Conservation (phyloP, 2,797 vertebrate genomes). For the Nyctalus aviator region DNA sequence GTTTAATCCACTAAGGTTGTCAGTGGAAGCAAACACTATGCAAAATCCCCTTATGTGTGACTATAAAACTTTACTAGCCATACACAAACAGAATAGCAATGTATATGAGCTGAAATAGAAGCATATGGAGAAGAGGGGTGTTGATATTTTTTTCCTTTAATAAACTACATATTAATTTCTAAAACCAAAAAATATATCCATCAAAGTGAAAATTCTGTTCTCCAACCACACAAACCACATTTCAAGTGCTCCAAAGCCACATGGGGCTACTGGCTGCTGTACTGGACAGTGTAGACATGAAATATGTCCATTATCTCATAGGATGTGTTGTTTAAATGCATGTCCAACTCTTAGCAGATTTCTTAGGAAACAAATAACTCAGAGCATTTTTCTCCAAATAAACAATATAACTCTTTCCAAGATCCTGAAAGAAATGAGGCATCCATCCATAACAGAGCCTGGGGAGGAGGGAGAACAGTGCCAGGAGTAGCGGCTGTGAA, state of each 20-base stretch:
- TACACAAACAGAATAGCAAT: background rate
- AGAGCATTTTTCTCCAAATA: background rate
- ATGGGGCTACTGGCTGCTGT: background rate
- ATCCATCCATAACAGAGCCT: background rate
- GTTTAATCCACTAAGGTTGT: constrained; percentile 6
- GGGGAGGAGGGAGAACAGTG: accelerated
- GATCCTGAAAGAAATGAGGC: background rate
- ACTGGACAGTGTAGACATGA: accelerated
- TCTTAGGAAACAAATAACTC: background rate
- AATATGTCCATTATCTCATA: accelerated
- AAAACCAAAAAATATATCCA: background rate
- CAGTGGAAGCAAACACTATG: background rate
- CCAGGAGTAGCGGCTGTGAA: accelerated
- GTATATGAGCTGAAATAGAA: constrained; percentile 27
- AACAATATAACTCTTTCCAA: background rate
- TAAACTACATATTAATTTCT: constrained; percentile 30
- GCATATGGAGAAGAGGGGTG: background rate
- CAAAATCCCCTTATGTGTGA: background rate
- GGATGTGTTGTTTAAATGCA: background rate
- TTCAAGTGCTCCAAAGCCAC: background rate
- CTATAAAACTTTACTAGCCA: background rate
- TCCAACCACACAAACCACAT: background rate
- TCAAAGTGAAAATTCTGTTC: background rate
- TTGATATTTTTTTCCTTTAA: background rate
- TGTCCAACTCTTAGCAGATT: background rate